phyloP scores from a whole-genome alignment of 2,888 invertebrate genomes.

The Drymonia ruficornis region DNA sequence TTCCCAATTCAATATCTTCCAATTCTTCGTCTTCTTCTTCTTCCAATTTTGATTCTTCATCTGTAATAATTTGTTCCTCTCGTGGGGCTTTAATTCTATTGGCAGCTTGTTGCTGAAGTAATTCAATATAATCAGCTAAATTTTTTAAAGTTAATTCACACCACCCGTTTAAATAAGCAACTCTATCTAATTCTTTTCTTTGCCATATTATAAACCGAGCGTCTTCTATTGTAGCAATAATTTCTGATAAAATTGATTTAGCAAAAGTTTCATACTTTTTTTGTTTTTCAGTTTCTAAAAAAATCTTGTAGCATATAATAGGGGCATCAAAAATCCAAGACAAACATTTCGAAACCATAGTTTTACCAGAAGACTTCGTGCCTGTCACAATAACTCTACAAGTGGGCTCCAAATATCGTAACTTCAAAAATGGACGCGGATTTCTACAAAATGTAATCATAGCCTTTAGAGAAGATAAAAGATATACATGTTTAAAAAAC shows the following conservation, averaged over 20 bases:
- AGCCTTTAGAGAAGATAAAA: slow-evolving; percentile 81
- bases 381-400: slow-evolving; percentile 86
- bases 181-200: slow-evolving; percentile 64
- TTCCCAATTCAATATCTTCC: slow-evolving; percentile 21
- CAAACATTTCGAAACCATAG: slow-evolving; percentile 82
- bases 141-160: slow-evolving; percentile 34
- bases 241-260: slow-evolving; percentile 68
- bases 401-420: slow-evolving; percentile 83
- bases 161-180: slow-evolving; percentile 67
- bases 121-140: slow-evolving; percentile 51
- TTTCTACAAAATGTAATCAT: slow-evolving; percentile 84
- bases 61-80: background rate
- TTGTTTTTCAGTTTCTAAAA: slow-evolving; percentile 51
- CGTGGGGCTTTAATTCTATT: slow-evolving; percentile 8
- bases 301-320: slow-evolving; percentile 64
- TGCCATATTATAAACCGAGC: slow-evolving; percentile 63
- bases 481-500: slow-evolving; percentile 86
- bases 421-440: slow-evolving; percentile 85
- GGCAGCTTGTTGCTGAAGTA: slow-evolving; percentile 26
- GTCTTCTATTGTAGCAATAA: slow-evolving; percentile 70
- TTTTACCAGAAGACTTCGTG: slow-evolving; percentile 85
- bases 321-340: slow-evolving; percentile 79
- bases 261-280: slow-evolving; percentile 57
- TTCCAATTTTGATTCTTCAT: slow-evolving; percentile 11
- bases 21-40: slow-evolving; percentile 21